Conservation (phyloP, 2,797 vertebrate species). For the Spinus pinus region DNA sequence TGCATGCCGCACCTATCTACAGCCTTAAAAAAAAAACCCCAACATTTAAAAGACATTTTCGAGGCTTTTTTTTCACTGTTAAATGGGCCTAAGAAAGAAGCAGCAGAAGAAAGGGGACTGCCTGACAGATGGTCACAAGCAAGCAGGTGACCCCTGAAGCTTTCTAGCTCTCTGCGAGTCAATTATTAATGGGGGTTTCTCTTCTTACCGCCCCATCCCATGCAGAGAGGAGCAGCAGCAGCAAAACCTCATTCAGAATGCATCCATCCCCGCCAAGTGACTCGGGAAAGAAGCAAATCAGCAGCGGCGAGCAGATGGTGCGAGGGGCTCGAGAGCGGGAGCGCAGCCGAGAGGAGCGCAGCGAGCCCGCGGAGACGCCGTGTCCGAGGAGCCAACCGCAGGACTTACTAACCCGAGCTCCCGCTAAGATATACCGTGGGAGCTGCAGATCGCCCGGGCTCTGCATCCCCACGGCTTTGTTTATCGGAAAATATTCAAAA, state of each 20-base stretch:
- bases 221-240: conserved; percentile 43
- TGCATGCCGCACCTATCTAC: background rate
- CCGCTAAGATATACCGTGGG: background rate
- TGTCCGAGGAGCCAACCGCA: background rate
- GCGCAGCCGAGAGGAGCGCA: background rate
- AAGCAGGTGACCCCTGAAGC: conserved; percentile 50
- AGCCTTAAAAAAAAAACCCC: background rate
- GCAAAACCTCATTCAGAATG: background rate
- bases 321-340: background rate
- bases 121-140: conserved; percentile 52
- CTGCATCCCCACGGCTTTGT: conserved; percentile 45
- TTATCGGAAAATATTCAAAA: conserved; percentile 45
- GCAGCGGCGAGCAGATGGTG: conserved; percentile 43
- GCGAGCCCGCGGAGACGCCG: background rate
- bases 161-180: conserved; percentile 12
- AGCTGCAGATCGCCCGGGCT: background rate
- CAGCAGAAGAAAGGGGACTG: background rate
- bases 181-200: conserved; percentile 58
- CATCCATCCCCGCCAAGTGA: background rate
- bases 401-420: background rate
- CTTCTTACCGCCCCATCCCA: conserved; percentile 64
- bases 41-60: background rate
- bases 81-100: background rate
- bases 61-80: background rate
- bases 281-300: background rate